Percentiles rank a stretch among this genome's conserved stretches.
Conservation (phyloP, 1,140 invertebrate genomes). For the Cryptotermes secundus region DNA sequence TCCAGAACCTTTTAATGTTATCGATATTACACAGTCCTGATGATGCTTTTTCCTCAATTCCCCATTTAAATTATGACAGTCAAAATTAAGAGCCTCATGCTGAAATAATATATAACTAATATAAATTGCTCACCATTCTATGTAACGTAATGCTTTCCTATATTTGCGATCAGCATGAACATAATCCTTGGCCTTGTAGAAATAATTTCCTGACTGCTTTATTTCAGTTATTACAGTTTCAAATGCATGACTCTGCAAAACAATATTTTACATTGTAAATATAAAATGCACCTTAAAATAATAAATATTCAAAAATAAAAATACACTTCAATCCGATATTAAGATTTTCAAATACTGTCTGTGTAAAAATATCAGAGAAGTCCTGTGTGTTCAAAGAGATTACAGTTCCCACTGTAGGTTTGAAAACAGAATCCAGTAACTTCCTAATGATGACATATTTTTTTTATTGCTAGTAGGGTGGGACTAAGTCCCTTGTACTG, state of each 20-base stretch:
- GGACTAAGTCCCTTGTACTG: no score
- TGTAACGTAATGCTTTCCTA: slow-evolving; percentile 70
- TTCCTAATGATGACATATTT: no score
- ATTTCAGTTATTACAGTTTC: slow-evolving; percentile 56
- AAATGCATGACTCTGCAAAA: slow-evolving; percentile 46
- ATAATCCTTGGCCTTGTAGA: slow-evolving; percentile 62
- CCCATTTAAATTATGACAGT: background rate
- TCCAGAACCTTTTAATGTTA: background rate
- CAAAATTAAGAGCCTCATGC: background rate
- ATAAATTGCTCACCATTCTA: slow-evolving; percentile 47
- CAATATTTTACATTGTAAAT: background rate
- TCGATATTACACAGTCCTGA: background rate
- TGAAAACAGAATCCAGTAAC: no score
- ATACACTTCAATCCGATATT: no score
- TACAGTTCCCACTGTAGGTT: no score
- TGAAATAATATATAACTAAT: slow-evolving; percentile 30
- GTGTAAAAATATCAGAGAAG: no score
- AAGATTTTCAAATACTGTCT: no score
- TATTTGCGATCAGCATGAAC: slow-evolving; percentile 67
- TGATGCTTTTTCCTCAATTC: background rate
- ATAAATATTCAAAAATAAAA: no score
- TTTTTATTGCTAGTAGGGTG: no score
- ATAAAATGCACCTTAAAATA: background rate
- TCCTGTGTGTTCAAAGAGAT: no score
- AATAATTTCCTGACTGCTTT: slow-evolving; percentile 70